Evolutionary conservation across 2,113 vertebrate species (phyloP).

Genomic region (Urocitellus parryii): DNA sequence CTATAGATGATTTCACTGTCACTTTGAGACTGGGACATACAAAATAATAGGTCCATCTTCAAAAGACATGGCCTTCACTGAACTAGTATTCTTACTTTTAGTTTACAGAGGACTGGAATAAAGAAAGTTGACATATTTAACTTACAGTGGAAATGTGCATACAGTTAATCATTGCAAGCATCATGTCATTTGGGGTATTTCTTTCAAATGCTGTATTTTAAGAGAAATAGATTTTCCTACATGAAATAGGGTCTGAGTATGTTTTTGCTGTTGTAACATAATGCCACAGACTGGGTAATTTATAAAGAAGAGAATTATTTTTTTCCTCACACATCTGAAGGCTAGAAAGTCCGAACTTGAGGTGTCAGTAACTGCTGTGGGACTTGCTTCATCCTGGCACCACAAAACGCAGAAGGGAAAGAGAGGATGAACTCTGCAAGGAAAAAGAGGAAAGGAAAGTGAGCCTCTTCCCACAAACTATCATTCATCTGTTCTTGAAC

Average conservation of each 20-base stretch:
- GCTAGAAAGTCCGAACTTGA: neutral
- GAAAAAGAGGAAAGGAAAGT: neutral
- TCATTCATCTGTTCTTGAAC: neutral
- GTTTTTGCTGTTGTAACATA: neutral
- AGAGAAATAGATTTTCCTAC: neutral
- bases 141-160: neutral
- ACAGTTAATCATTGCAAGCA: neutral
- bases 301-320: neutral
- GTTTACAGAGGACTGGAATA: neutral
- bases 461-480: neutral
- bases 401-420: neutral
- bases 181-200: neutral
- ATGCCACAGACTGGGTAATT: neutral
- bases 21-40: conserved; percentile 34
- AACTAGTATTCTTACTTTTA: conserved; percentile 47
- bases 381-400: neutral
- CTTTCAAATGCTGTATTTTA: conserved; percentile 25
- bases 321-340: neutral
- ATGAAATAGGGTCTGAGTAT: neutral
- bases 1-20: conserved; percentile 20
- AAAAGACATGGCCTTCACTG: neutral
- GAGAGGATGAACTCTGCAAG: neutral
- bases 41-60: conserved; percentile 35
- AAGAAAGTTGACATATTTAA: conserved; percentile 13
- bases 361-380: no score